phyloP scores from a whole-genome alignment of 2,113 vertebrate species.

The Hepsetus odoe region DNA sequence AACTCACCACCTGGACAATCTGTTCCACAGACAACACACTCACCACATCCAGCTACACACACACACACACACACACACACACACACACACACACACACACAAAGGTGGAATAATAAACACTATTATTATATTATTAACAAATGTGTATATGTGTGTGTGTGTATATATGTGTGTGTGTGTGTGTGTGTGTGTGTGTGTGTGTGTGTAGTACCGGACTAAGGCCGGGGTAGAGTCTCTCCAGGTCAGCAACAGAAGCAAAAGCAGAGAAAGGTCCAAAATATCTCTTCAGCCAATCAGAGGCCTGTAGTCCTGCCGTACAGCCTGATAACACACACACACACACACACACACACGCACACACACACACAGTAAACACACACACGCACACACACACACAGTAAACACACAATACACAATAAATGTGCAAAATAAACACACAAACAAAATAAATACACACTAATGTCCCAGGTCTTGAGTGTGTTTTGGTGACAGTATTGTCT shows the following conservation, averaged over 20 bases:
- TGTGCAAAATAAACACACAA: no score
- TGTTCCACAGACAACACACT: slow-evolving; percentile 60
- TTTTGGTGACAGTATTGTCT: no score
- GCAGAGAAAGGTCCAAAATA: slow-evolving; percentile 69
- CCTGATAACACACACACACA: slow-evolving; percentile 8
- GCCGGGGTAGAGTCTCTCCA: slow-evolving; percentile 55
- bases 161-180: slow-evolving; percentile 11
- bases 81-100: neutral
- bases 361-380: neutral
- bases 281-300: slow-evolving; percentile 66
- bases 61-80: slow-evolving; percentile 1
- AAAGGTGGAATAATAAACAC: neutral
- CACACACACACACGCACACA: neutral
- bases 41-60: slow-evolving; percentile 64
- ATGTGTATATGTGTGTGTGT: slow-evolving; percentile 5
- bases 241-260: slow-evolving; percentile 51
- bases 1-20: slow-evolving; percentile 62
- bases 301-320: slow-evolving; percentile 39
- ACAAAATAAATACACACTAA: no score
- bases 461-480: no score
- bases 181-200: slow-evolving; percentile 21
- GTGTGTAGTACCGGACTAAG: slow-evolving; percentile 62
- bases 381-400: no score
- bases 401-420: no score
- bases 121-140: no score